A percentile compares a stretch with the other conserved stretches of the same genome.
Conservation (phyloP, 2,113 vertebrate species). For the Vidua chalybeata region DNA sequence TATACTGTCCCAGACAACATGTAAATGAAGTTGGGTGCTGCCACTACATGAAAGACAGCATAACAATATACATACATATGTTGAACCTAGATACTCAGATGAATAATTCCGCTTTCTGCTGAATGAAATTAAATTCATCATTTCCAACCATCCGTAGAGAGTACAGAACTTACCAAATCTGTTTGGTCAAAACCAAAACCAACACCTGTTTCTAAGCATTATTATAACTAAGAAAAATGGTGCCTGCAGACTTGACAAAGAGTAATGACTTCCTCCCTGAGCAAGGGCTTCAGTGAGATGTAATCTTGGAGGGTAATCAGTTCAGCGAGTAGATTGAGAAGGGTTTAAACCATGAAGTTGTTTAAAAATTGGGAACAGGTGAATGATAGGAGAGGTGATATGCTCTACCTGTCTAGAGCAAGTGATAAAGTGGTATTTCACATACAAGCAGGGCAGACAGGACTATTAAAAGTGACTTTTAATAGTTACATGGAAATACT, state of each 20-base stretch:
- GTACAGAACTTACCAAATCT: not conserved
- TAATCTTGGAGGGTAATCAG: not conserved
- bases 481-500: not conserved
- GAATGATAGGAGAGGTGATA: not conserved
- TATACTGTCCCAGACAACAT: not conserved
- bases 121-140: not conserved
- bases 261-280: not conserved
- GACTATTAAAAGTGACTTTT: not conserved
- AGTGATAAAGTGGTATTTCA: not conserved
- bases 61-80: not conserved
- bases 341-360: not conserved
- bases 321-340: not conserved
- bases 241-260: not conserved
- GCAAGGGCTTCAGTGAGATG: not conserved
- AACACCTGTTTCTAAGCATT: not conserved
- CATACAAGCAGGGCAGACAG: not conserved
- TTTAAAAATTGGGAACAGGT: not conserved
- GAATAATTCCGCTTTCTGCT: not conserved
- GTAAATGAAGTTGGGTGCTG: slow-evolving; percentile 17
- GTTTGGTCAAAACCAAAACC: not conserved
- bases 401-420: not conserved
- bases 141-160: rapidly evolving
- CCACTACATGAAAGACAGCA: not conserved
- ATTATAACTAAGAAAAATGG: not conserved
- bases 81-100: not conserved